A percentile compares a stretch with the other conserved stretches of the same genome.
phyloP scores from a whole-genome alignment of 2,797 vertebrate genomes.

The Zalophus californianus region DNA sequence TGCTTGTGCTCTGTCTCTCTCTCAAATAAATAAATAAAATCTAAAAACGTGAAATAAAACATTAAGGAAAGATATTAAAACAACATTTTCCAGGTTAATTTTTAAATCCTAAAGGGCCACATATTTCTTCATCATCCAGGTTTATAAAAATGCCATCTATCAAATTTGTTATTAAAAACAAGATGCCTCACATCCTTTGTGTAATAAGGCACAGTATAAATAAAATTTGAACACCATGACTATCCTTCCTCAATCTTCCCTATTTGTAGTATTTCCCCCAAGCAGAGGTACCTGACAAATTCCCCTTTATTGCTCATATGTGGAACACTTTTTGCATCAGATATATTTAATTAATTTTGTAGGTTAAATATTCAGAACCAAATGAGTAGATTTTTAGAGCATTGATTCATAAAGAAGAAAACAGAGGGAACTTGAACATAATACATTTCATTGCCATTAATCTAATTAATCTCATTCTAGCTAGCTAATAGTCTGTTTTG shows the following conservation, averaged over 20 bases:
- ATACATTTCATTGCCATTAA: background rate
- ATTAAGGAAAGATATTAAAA: constrained; percentile 16
- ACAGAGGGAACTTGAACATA: constrained; percentile 18
- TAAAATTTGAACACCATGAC: background rate
- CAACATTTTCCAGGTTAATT: constrained; percentile 29
- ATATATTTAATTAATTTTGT: constrained; percentile 53
- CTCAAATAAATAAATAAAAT: no score
- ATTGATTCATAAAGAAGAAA: constrained; percentile 21
- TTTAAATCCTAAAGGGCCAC: constrained; percentile 21
- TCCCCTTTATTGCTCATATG: background rate
- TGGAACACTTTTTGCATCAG: background rate
- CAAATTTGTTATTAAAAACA: constrained; percentile 44
- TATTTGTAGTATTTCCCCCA: background rate
- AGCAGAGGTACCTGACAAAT: background rate
- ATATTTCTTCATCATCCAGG: constrained; percentile 9
- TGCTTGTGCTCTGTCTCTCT: no score
- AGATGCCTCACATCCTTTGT: constrained; percentile 17
- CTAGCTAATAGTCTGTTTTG: background rate
- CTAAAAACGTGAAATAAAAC: background rate
- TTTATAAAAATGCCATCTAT: constrained; percentile 63
- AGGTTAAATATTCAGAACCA: constrained; percentile 49
- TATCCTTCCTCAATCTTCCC: background rate
- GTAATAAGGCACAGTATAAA: constrained; percentile 35
- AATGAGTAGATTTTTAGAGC: constrained; percentile 1
- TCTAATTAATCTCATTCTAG: background rate